phyloP scores from a whole-genome alignment of 2,113 vertebrate genomes.

The Leiothrix lutea region DNA sequence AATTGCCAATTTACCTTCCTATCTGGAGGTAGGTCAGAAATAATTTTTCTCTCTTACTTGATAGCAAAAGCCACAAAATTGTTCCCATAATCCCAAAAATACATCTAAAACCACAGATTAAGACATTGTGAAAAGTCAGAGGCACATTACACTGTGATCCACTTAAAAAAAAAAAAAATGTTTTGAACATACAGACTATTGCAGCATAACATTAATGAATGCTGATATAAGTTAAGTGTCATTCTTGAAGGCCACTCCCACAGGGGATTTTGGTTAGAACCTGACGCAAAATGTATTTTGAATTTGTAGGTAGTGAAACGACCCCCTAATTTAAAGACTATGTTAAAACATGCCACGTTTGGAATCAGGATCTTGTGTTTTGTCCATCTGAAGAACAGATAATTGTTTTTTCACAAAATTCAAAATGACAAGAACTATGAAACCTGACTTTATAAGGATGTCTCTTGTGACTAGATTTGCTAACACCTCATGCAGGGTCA shows the following conservation, averaged over 20 bases:
- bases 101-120: neutral
- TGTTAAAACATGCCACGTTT: neutral
- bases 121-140: neutral
- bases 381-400: neutral
- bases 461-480: neutral
- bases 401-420: neutral
- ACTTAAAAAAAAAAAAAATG: neutral
- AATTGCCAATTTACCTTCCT: neutral
- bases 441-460: neutral
- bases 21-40: neutral
- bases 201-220: neutral
- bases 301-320: neutral
- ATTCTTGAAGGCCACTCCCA: neutral
- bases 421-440: neutral
- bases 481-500: neutral
- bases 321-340: neutral
- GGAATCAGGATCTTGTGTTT: neutral
- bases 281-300: neutral
- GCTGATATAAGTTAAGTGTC: neutral
- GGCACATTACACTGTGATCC: neutral
- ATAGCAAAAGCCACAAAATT: neutral
- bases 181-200: neutral
- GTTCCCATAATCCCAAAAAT: neutral
- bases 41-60: neutral
- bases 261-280: neutral